These are phyloP conservation scores for Merluccius polli DNA, from an alignment of 2,797 vertebrate genomes.

Conservation along the genomic window DNA sequence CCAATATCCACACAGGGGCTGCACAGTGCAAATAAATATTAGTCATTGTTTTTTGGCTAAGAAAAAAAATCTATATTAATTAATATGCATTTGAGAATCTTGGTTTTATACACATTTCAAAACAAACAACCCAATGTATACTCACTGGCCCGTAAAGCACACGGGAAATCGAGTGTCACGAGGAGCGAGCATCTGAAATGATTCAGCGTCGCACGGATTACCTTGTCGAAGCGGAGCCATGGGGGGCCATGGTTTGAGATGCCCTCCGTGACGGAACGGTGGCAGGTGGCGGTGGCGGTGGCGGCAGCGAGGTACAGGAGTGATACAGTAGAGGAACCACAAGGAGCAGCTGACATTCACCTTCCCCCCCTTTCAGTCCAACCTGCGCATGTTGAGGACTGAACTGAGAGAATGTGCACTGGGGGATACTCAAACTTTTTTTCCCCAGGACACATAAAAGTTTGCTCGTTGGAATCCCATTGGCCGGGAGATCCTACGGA, in stretches of 20 bases:
- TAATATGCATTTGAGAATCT: not conserved
- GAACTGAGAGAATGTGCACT: slow-evolving; percentile 33
- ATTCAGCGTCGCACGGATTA: slow-evolving; percentile 44
- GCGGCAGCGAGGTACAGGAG: not conserved
- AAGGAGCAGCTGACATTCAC: slow-evolving; percentile 36
- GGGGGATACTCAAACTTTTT: slow-evolving; percentile 60
- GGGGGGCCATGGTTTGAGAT: slow-evolving; percentile 63
- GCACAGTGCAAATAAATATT: slow-evolving; percentile 2
- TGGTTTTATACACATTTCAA: not conserved
- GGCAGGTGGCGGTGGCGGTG: not conserved
- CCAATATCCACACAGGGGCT: slow-evolving; percentile 5
- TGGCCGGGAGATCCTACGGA: slow-evolving; percentile 63
- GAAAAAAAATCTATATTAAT: not conserved
- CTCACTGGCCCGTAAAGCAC: not conserved
- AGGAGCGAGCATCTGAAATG: not conserved
- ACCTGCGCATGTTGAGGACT: slow-evolving; percentile 68
- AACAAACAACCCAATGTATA: not conserved
- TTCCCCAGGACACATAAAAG: slow-evolving; percentile 65
- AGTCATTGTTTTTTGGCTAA: too few species aligned
- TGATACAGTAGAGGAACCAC: slow-evolving; percentile 39
- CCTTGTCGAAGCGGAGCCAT: slow-evolving; percentile 53
- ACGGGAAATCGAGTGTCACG: not conserved
- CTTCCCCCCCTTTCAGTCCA: slow-evolving; percentile 51
- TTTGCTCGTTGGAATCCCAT: slow-evolving; percentile 57
- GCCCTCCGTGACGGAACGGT: slow-evolving; percentile 32